Evolutionary conservation across 2,888 invertebrate species (phyloP).

Genomic region (Andrena flavipes): DNA sequence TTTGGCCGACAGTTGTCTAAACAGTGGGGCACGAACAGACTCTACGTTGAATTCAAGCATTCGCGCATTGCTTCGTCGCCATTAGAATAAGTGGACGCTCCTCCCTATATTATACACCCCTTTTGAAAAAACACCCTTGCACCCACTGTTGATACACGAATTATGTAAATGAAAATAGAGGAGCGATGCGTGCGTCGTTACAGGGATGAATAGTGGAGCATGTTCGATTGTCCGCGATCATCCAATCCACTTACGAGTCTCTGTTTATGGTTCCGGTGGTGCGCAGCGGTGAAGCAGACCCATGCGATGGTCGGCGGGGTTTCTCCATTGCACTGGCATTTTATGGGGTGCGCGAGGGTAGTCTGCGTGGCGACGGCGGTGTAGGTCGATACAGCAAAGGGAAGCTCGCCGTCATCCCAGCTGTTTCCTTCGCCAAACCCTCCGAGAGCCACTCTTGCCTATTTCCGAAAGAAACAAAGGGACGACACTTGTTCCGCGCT

Average conservation of each 20-base stretch:
- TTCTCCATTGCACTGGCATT: constrained; percentile 35
- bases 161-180: neutral
- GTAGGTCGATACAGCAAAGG: constrained; percentile 74
- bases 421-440: constrained; percentile 22
- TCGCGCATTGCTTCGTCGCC: too few species aligned
- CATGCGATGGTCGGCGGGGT: constrained; percentile 9
- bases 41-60: too few species aligned
- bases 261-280: constrained; percentile 18
- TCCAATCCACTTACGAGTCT: constrained; percentile 37
- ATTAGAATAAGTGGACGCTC: too few species aligned
- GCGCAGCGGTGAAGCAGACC: constrained; percentile 9
- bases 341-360: constrained; percentile 68
- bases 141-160: too few species aligned
- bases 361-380: constrained; percentile 72
- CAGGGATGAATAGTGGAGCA: neutral
- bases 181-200: neutral
- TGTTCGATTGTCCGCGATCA: constrained; percentile 36
- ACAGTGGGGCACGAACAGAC: too few species aligned
- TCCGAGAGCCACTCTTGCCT: constrained; percentile 18
- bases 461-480: constrained; percentile 36
- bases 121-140: too few species aligned
- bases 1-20: too few species aligned
- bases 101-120: too few species aligned
- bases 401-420: constrained; percentile 57
- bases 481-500: constrained; percentile 4